phyloP scores from a whole-genome alignment of 2,888 invertebrate species.

The Sinodicranocentrus sp. region DNA sequence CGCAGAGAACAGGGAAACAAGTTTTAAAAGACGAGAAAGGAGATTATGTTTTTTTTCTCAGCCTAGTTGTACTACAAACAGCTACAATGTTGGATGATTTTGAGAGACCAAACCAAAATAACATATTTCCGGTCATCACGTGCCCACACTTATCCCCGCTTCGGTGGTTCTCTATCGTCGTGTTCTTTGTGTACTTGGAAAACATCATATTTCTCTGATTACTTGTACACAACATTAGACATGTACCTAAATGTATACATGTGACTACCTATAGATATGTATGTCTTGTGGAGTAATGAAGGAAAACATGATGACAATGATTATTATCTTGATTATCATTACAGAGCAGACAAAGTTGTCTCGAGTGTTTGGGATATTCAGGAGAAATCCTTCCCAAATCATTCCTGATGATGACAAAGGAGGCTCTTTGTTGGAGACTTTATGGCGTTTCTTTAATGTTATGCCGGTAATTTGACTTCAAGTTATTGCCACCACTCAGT shows the following conservation, averaged over 20 bases:
- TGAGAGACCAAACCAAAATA: constrained; percentile 71
- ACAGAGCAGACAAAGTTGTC: constrained; percentile 39
- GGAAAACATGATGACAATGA: constrained; percentile 64
- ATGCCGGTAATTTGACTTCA: constrained; percentile 45
- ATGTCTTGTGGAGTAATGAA: constrained; percentile 51
- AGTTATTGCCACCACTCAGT: background rate
- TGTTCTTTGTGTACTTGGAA: constrained; percentile 42
- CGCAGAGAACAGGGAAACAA: background rate
- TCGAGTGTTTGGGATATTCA: constrained; percentile 22
- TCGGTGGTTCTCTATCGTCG: constrained; percentile 69
- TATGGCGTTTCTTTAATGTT: constrained; percentile 52
- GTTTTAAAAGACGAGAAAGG: too few species aligned
- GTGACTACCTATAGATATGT: background rate
- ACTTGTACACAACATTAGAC: constrained; percentile 26
- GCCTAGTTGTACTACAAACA: too few species aligned
- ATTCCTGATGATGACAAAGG: constrained; percentile 56
- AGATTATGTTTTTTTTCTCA: too few species aligned
- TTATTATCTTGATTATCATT: constrained; percentile 66
- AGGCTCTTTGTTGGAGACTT: constrained; percentile 57
- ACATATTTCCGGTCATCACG: constrained; percentile 76
- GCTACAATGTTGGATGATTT: constrained; percentile 12
- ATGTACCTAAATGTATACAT: background rate
- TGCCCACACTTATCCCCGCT: constrained; percentile 75
- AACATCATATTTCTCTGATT: constrained; percentile 36
- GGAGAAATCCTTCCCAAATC: constrained; percentile 41